A percentile compares a stretch with the other conserved stretches of the same genome.
These are phyloP conservation scores for Varanus komodoensis DNA, from an alignment of 2,113 vertebrate genomes.

Conservation along the genomic window DNA sequence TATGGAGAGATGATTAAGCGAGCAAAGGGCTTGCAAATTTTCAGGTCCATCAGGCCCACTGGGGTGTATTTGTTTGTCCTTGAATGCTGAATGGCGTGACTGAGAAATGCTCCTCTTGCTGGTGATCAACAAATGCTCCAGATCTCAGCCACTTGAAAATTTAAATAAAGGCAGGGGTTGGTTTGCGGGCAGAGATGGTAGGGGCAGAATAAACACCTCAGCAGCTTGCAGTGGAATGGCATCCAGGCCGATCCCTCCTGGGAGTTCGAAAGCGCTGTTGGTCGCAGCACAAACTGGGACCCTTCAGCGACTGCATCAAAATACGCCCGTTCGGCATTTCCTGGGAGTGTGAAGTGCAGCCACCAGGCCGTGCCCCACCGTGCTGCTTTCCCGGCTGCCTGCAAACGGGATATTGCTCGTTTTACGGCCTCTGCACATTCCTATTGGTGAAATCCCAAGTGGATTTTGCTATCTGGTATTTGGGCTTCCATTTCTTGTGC, in stretches of 20 bases:
- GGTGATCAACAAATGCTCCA: background rate
- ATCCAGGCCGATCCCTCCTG: background rate
- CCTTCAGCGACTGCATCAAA: background rate
- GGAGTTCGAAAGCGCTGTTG: too few species aligned
- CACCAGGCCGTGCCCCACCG: too few species aligned
- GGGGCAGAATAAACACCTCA: background rate
- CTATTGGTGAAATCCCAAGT: background rate
- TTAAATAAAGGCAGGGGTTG: background rate
- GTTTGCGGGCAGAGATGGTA: background rate
- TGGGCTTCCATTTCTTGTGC: background rate
- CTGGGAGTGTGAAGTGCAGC: too few species aligned
- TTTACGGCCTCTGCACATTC: background rate
- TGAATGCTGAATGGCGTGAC: background rate
- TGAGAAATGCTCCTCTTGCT: background rate
- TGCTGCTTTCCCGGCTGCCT: background rate
- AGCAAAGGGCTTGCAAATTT: background rate
- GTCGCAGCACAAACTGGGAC: background rate
- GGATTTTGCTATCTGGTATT: background rate
- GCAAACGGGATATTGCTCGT: background rate
- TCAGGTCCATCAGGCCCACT: background rate
- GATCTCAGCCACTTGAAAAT: background rate
- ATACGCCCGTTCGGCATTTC: background rate
- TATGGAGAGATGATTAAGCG: background rate
- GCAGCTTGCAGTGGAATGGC: background rate
- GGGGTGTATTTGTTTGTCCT: background rate